phyloP scores from a whole-genome alignment of 1,140 invertebrate genomes.

The Dendrolimus kikuchii region DNA sequence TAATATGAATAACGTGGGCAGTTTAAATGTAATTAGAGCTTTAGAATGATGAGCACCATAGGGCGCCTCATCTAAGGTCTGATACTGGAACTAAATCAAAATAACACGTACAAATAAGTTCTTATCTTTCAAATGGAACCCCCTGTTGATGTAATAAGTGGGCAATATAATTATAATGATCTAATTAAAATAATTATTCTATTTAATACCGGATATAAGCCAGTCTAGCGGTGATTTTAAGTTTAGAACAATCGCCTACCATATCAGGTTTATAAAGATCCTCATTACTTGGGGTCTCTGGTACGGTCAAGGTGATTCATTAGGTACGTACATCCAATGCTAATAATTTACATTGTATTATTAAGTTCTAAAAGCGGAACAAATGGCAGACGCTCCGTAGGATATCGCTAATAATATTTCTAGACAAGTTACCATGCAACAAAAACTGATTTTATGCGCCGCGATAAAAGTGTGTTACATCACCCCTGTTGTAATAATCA shows the following conservation, averaged over 20 bases:
- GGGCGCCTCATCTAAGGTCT: conserved; percentile 5
- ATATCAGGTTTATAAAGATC: conserved; percentile 12
- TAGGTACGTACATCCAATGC: conserved; percentile 2
- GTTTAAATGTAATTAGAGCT: neutral
- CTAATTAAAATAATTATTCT: conserved; percentile 30
- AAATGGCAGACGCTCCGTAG: conserved; percentile 1
- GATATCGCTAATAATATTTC: conserved; percentile 2
- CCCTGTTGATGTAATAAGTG: conserved; percentile 20
- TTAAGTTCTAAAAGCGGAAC: conserved; percentile 8
- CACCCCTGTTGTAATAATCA: conserved; percentile 37
- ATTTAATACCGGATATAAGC: conserved; percentile 22
- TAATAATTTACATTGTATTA: conserved; percentile 6
- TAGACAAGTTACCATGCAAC: conserved; percentile 21
- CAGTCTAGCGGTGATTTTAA: conserved; percentile 19
- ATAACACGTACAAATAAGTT: conserved; percentile 9
- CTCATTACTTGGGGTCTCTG: conserved; percentile 18
- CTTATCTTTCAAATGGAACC: conserved; percentile 10
- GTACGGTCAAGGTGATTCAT: conserved; percentile 16
- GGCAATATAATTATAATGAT: conserved; percentile 24
- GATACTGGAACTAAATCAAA: conserved; percentile 2
- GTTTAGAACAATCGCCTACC: conserved; percentile 2
- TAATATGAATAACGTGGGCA: no score
- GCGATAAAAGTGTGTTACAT: conserved; percentile 41
- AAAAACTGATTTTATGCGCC: conserved; percentile 21
- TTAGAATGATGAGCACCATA: conserved; percentile 9